Evolutionary conservation across 2,113 vertebrate species (phyloP), one percentile per base, ranked within the genome.

Genomic region (Cryptotis parvus): DNA sequence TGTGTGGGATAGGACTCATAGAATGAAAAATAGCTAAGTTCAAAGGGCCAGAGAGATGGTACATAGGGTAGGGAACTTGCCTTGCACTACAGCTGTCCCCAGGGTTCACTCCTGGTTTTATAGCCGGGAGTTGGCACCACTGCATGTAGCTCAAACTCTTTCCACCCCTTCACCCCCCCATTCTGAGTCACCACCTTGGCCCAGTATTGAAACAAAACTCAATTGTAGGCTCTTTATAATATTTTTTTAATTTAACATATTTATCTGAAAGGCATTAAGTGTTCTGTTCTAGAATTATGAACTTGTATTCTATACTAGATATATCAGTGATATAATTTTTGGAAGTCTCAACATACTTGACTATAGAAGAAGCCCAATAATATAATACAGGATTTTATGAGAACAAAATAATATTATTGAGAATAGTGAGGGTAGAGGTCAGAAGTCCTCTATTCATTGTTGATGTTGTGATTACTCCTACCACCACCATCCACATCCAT

Each of bases 221-320:
- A 52, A 49, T 88, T 85, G 26, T 27, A 33, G 16, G 9, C 49
- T 77, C n/a, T 45, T 78, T 76, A 45, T 45, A 35, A 86, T 65
- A 75, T 82, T 75, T 87, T 95, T 72, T 37, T 85, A 81, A 61
- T 82, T 87, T 76, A n/a, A n/a, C 24, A 61, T 75, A 43, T 22
- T 85, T 85, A 31, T 31, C 49, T 92, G 37, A 27, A 33, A 73
- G 37, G 72, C 31, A 92, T 6, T 39, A 84, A 75, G 35, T 10
- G 16, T 24, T 31, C 74, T 61, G 26, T 35, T 75, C 81, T 84
- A 91, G 41, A 82, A 74, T 61, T 87, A 35, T 74, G 74, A n/a
- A 78, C 18, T 70, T 87, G 58, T 85, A 78, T 41, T 58, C 83
- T 75, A 74, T 87, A 81, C 4, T 69, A 84, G 72, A 74, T 79